Evolutionary conservation across 1,140 invertebrate genomes (phyloP), one percentile per base, ranked within the genome.

Genomic region (Trachelipus rathkii): DNA sequence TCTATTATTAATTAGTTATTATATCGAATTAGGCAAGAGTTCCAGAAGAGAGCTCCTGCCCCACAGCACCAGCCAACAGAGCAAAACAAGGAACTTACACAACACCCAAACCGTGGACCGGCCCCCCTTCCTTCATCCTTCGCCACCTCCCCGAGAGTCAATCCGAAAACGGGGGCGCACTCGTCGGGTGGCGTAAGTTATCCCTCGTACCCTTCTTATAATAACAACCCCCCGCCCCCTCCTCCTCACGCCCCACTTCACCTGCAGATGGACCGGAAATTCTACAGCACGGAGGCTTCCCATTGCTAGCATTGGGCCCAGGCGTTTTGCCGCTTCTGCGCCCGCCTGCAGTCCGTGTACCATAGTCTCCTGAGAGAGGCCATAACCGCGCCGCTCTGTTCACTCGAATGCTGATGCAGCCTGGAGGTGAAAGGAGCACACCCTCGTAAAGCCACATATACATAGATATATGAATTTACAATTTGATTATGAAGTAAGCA

Each of bases 161-260:
- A 33, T 33, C 33, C 33, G 33, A 33, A 33, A 33, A 33, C 33
- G 33, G 33, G 33, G 6, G 2, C 1, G 33, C 1, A 33, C 33
- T 33, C 33, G 33, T 33, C 33, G 33, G 33, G 33, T 6, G 33
- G 1, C 33, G 33, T 6, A 3, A 3, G 21, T 19, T n/a, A 21
- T 45, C 44, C 50, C 72, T 46, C 67, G n/a, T 74, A 67, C 72
- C 24, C 44, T 71, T 44, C 66, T 75, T 68, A 45, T 71, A 24
- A 33, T 45, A 75, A 75, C 73, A 44, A 76, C 73, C 24, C 78
- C 77, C 78, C 33, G 53, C 79, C 79, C 7, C 79, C 75, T 24
- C 79, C 79, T 46, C 79, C 79, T 46, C 79, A 81, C 23, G 79
- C 79, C 33, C 79, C 79, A 23, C 66, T 81, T 23, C 79, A 81